A percentile compares a stretch with the other conserved stretches of the same genome.
These are phyloP conservation scores for Abrostola triplasia DNA, from an alignment of 2,888 invertebrate genomes.

Conservation along the genomic window DNA sequence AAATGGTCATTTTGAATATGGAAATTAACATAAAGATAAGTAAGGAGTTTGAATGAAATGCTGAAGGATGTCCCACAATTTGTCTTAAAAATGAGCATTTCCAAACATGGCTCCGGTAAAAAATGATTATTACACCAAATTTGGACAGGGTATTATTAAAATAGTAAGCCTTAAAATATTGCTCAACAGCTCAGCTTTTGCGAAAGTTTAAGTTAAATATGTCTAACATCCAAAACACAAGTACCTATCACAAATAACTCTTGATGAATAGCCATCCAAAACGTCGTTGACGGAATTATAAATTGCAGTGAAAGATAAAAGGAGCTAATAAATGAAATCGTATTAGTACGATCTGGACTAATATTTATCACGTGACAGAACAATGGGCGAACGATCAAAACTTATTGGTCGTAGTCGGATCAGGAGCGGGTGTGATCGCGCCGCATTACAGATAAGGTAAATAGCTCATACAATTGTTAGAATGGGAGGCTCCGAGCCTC, in stretches of 20 bases:
- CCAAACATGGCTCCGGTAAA: conserved; percentile 12
- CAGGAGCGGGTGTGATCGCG: conserved; percentile 82
- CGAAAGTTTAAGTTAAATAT: conserved; percentile 28
- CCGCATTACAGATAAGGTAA: conserved; percentile 85
- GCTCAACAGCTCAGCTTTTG: conserved; percentile 10
- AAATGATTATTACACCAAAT: conserved; percentile 16
- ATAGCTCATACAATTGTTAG: conserved; percentile 88
- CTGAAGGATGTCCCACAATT: conserved; percentile 2
- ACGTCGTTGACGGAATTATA: conserved; percentile 45
- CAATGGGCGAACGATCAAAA: conserved; percentile 67
- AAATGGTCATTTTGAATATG: background rate
- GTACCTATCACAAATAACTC: conserved; percentile 37
- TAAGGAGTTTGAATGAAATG: background rate
- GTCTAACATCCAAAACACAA: conserved; percentile 32
- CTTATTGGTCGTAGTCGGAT: conserved; percentile 55
- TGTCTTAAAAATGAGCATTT: conserved; percentile 1
- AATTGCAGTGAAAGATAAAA: conserved; percentile 41
- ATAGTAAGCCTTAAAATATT: conserved; percentile 15
- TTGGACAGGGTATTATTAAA: conserved; percentile 22
- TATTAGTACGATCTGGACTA: conserved; percentile 38
- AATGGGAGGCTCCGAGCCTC: conserved; percentile 82
- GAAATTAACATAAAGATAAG: conserved; percentile 2
- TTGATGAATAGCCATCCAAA: conserved; percentile 35
- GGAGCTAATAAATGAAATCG: conserved; percentile 50
- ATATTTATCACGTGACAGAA: conserved; percentile 53